A percentile compares a stretch with the other conserved stretches of the same genome.
These are phyloP conservation scores for Florisuga fusca DNA, from an alignment of 2,797 vertebrate species.

Conservation along the genomic window DNA sequence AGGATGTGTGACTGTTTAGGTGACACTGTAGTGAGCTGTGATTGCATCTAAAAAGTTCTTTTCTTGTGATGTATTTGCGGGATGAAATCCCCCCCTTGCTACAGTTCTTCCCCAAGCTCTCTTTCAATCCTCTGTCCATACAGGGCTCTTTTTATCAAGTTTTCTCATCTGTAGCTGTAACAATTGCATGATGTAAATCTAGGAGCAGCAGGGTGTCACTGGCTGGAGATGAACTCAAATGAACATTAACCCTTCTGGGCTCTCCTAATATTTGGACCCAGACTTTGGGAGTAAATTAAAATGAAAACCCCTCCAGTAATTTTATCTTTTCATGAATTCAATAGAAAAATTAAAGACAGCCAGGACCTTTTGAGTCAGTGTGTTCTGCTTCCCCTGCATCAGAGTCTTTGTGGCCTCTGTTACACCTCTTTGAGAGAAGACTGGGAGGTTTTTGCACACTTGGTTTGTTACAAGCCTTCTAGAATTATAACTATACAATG, in stretches of 20 bases:
- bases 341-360: not conserved
- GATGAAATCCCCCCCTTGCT: conserved; percentile 3
- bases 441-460: not conserved
- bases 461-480: not conserved
- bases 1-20: conserved; percentile 3
- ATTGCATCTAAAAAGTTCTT: conserved; percentile 17
- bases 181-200: conserved; percentile 36
- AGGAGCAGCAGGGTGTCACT: not conserved
- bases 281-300: conserved; percentile 6
- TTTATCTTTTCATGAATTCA: conserved; percentile 1
- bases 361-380: not conserved
- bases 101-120: conserved; percentile 2
- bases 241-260: conserved; percentile 49
- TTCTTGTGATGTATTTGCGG: conserved; percentile 43
- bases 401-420: not conserved
- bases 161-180: conserved; percentile 36
- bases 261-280: conserved; percentile 16
- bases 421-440: not conserved
- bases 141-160: conserved; percentile 38
- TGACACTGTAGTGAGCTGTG: not conserved
- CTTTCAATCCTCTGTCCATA: conserved; percentile 27
- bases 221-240: conserved; percentile 4
- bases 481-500: not conserved
- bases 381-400: not conserved
- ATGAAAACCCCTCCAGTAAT: conserved; percentile 17